Conservation (phyloP, 2,113 vertebrate genomes). For the Thermophis baileyi region DNA sequence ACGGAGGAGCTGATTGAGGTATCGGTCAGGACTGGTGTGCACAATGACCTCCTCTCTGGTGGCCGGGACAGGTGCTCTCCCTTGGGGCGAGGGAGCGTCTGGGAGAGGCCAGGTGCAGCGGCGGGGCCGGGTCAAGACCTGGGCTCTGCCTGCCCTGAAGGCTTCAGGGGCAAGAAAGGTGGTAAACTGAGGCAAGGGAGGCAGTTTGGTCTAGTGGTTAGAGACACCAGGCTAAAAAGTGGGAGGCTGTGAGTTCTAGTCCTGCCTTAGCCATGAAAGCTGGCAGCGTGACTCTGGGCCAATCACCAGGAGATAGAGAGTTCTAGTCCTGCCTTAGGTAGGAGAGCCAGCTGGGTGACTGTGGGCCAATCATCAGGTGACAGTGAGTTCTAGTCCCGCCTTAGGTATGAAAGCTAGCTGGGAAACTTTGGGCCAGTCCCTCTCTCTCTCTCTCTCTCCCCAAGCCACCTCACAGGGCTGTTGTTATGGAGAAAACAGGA, state of each 20-base stretch:
- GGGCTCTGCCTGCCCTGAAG: not conserved
- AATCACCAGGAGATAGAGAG: too few species aligned
- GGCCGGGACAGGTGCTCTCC: not conserved
- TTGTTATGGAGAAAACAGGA: not conserved
- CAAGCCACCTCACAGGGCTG: not conserved
- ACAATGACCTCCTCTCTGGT: not conserved
- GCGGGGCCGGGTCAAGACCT: not conserved
- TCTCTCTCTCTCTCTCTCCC: too few species aligned
- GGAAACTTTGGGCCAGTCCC: too few species aligned
- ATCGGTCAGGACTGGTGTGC: not conserved
- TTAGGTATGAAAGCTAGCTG: accelerated
- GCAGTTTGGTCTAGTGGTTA: not conserved
- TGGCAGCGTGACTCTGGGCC: too few species aligned
- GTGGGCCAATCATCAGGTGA: too few species aligned
- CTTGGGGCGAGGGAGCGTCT: not conserved
- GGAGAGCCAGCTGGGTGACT: accelerated
- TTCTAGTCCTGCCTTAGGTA: too few species aligned
- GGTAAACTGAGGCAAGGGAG: not conserved
- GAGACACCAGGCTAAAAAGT: not conserved
- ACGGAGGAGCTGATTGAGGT: constrained; percentile 91
- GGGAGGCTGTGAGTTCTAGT: too few species aligned
- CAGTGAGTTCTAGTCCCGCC: too few species aligned
- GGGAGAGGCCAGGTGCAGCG: not conserved
- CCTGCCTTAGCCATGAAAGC: too few species aligned
- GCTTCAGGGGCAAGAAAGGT: not conserved